These are phyloP conservation scores for Cacatua alba DNA, from an alignment of 2,113 vertebrate species.

Conservation along the genomic window DNA sequence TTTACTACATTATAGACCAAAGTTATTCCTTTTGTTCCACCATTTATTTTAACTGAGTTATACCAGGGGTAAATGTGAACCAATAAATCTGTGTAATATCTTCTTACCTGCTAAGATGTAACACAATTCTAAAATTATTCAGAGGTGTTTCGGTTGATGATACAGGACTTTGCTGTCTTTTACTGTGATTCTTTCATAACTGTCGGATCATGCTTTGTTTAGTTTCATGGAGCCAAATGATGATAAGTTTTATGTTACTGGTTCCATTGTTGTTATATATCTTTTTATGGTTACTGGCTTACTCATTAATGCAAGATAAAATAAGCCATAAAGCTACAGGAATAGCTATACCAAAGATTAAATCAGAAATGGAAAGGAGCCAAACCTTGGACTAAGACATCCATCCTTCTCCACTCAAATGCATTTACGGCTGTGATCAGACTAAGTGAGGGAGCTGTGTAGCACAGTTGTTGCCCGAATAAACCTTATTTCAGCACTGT, in stretches of 20 bases:
- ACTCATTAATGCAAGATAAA: conserved; percentile 2
- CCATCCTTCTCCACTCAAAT: neutral
- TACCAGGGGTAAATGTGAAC: neutral
- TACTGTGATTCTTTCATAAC: neutral
- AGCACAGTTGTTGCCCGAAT: neutral
- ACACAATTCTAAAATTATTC: neutral
- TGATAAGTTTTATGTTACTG: neutral
- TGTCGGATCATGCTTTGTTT: neutral
- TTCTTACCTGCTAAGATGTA: neutral
- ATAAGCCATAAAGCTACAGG: neutral
- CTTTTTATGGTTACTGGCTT: neutral
- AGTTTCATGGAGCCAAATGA: neutral
- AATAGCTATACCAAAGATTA: neutral
- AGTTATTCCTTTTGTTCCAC: conserved; percentile 27
- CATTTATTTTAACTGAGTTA: conserved; percentile 46
- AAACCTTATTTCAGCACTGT: neutral
- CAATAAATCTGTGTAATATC: conserved; percentile 16
- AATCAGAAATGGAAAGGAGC: neutral
- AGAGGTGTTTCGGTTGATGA: neutral
- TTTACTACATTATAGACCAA: conserved; percentile 16
- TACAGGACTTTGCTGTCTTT: neutral
- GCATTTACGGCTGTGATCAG: neutral
- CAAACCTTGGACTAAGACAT: neutral
- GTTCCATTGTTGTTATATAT: neutral
- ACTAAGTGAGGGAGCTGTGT: neutral